phyloP scores from a whole-genome alignment of 2,113 vertebrate genomes.

The Camelus dromedarius region DNA sequence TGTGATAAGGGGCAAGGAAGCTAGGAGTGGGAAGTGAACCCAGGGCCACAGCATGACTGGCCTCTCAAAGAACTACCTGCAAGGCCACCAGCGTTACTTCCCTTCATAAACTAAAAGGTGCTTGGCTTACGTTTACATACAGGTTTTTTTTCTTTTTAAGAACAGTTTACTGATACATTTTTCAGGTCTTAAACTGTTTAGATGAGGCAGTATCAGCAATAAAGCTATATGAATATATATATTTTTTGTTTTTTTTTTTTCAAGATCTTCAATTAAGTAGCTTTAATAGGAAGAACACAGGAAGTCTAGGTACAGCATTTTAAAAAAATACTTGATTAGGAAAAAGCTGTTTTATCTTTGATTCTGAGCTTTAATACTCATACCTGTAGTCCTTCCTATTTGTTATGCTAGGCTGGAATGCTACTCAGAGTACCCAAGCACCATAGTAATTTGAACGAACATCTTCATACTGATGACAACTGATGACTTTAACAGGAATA shows the following conservation, averaged over 20 bases:
- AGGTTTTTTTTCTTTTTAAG: not conserved
- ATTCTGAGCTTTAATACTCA: slow-evolving; percentile 51
- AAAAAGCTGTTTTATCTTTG: slow-evolving; percentile 49
- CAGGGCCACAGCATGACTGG: not conserved
- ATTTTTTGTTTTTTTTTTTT: slow-evolving; percentile 18
- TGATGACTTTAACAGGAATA: slow-evolving; percentile 21
- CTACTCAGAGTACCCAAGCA: not conserved
- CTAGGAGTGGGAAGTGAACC: not conserved
- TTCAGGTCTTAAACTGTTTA: slow-evolving; percentile 39
- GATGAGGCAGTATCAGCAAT: slow-evolving; percentile 25
- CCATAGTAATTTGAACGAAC: not conserved
- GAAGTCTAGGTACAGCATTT: not conserved
- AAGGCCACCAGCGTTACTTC: slow-evolving; percentile 24
- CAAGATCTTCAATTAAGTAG: slow-evolving; percentile 31
- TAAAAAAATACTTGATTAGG: not conserved
- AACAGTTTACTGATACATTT: slow-evolving; percentile 47
- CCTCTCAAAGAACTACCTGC: not conserved
- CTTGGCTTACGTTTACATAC: slow-evolving; percentile 12
- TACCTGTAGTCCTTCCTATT: not conserved
- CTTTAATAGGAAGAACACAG: slow-evolving; percentile 33
- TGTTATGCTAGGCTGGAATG: slow-evolving; percentile 6
- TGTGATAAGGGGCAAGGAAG: not conserved
- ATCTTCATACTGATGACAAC: slow-evolving; percentile 30
- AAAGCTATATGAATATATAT: not conserved
- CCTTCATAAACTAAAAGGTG: slow-evolving; percentile 31